These are phyloP conservation scores for Champsocephalus esox DNA, from an alignment of 2,797 vertebrate species.

Conservation along the genomic window DNA sequence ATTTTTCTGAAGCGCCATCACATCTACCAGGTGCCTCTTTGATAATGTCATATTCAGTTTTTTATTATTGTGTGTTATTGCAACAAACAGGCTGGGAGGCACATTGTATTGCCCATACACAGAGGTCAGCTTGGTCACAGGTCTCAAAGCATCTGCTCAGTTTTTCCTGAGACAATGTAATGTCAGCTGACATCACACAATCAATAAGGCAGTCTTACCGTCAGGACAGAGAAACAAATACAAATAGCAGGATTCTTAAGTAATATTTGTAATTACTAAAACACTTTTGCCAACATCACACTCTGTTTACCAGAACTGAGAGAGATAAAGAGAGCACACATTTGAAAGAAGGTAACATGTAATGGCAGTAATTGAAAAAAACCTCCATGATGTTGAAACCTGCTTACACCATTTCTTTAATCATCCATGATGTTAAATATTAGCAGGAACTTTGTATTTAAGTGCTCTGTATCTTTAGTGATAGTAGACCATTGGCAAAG, in stretches of 20 bases:
- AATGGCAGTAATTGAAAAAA: neutral
- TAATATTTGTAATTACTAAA: too few relatives aligned
- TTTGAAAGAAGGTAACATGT: neutral
- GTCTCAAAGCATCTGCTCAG: slow-evolving; percentile 25
- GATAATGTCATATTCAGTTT: slow-evolving; percentile 30
- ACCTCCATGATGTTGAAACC: neutral
- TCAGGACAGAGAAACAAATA: slow-evolving; percentile 4
- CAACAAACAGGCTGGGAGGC: slow-evolving; percentile 17
- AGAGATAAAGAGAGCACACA: neutral
- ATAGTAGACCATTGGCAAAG: neutral
- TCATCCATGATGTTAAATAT: neutral
- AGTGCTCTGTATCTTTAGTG: neutral
- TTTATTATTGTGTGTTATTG: slow-evolving; percentile 21
- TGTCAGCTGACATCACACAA: slow-evolving; percentile 1
- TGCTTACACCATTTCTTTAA: neutral
- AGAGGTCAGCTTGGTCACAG: slow-evolving; percentile 19
- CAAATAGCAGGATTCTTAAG: neutral
- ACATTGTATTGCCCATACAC: slow-evolving; percentile 16
- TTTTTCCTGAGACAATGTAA: slow-evolving; percentile 6
- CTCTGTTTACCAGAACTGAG: neutral
- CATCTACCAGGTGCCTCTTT: slow-evolving; percentile 17
- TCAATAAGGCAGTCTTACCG: neutral
- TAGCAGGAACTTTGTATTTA: neutral
- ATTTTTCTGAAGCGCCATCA: slow-evolving; percentile 1
- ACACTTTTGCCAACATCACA: neutral